Evolutionary conservation across 2,113 vertebrate species (phyloP).

Genomic region (Motacilla tschutschensis): DNA sequence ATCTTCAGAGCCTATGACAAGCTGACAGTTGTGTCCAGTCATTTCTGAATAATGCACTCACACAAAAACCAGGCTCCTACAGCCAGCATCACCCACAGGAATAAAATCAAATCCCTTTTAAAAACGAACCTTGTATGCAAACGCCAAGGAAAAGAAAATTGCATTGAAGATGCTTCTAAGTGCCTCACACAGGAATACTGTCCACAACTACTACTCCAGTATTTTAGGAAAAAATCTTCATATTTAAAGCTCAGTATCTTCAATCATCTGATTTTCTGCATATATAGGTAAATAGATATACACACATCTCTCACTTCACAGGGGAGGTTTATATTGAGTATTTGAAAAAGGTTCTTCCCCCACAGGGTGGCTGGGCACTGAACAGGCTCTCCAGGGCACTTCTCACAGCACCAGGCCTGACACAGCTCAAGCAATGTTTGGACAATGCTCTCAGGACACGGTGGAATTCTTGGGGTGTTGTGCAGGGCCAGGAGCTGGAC

Average conservation of each 20-base stretch:
- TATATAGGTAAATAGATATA: not conserved
- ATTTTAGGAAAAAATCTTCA: accelerated
- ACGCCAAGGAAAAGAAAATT: not conserved
- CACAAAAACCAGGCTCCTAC: not conserved
- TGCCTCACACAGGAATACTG: not conserved
- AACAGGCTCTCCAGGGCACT: not conserved
- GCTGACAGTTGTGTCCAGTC: not conserved
- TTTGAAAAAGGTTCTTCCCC: not conserved
- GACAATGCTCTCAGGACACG: not conserved
- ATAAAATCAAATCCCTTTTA: not conserved
- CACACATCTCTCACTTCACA: not conserved
- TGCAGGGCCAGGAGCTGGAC: not conserved
- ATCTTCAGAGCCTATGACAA: not conserved
- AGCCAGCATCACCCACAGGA: not conserved
- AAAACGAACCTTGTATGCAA: not conserved
- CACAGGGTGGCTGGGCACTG: not conserved
- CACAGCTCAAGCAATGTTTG: not conserved
- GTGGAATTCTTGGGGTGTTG: not conserved
- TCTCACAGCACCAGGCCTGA: not conserved
- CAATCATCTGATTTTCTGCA: not conserved
- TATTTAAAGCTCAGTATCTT: not conserved
- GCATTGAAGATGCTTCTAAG: not conserved
- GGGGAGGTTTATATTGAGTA: accelerated
- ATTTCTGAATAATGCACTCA: not conserved
- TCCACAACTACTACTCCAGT: accelerated